Base-by-base conservation (phyloP, 2,797 vertebrate species). In the Pelochelys cantorii region DNA sequence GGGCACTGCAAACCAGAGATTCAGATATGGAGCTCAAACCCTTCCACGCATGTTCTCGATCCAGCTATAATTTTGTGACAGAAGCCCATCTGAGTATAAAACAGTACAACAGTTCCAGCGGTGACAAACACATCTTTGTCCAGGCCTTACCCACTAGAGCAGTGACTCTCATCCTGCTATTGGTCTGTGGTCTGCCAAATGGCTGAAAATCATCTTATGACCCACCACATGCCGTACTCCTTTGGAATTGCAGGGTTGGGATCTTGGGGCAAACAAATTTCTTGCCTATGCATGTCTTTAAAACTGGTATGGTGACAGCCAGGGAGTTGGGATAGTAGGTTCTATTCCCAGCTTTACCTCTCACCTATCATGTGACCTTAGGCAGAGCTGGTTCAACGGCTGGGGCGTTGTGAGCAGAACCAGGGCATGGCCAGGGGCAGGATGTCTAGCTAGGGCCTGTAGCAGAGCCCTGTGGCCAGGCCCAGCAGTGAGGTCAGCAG, bases 211-310 rank as follows among this genome's bases (percentile, higher is more conserved):
- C 11, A 2, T 71, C 68, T 52, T 29, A 5, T 82, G 59, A 83
- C 27, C 9, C 8, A 55, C 29, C 0, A 0, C 23, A 60, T 20
- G 75, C 15, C 22, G 2, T 20, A 9, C 1, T 0, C 55, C 22
- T 52, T 34, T 9, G 31, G 34, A 82, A 29, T n/a, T 82, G 17
- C 29, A 79, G 87, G n/a, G 8, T 18, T 14, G 23, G 27, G 25
- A 13, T 37, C 13, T 1, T 1, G 25, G 52, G 27, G 55, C 37
- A 10, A 10, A 75, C 53, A 75, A 56, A 6, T 60, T 92, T n/a
- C 62, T 55, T 81, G 27, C 60, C 13, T 82, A 1, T 0, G 2
- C 12, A 12, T 23, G 68, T 29, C 87, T 57, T 29, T 7, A 65
- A 52, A 81, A 56, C 54, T 77, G 79, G 3, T 74, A 22, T 42